Base-by-base conservation (phyloP, 2,888 invertebrate species). In the Bhutanitis thaidina region DNA sequence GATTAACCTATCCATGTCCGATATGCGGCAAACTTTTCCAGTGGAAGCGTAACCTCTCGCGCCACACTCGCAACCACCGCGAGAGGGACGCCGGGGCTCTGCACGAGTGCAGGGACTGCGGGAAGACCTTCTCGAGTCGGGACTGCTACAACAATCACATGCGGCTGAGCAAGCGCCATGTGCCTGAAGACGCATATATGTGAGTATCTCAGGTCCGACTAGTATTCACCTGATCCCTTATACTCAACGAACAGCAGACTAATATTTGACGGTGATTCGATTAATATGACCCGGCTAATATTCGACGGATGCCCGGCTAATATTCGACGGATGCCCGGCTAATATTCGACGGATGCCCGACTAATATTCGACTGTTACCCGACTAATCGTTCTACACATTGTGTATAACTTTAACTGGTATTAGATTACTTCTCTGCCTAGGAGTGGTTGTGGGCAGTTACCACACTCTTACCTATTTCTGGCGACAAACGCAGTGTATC, bases 141-240 rank as follows among this genome's bases (percentile, higher is more conserved):
- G 88, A 89, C 59, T 87, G 88, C 49, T 80, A 78, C 55, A 82
- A 81, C 55, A 88, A 89, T 55, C 89, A 88, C 50, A 80, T 87
- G 80, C 51, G 74, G 16, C 69, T 89, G 7, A 88, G 88, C 64
- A 87, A 87, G 60, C 53, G 71, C 5, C 88, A 89, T 48, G 87
- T 80, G 0, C 64, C 68, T 0, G 80, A 81, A 40, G 69, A 73
- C n/a, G 64, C 74, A 0, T 83, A 80, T 34, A 63, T 63, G 87
- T 86, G 40, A 78, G 86, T 74, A 39, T 36, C n/a, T n/a, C n/a
- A 35, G 8, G 20, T 14, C 15, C 15, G 30, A 14, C 9, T 2
- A 3, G 10, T 41, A 15, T 29, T 13, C 29, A 14, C 14, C 29
- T 13, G 1, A 4, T 5, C 13, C 13, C 10, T n/a, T 8, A 37